phyloP scores from a whole-genome alignment of 2,888 invertebrate species.

The Chalcosyrphus nemorum region DNA sequence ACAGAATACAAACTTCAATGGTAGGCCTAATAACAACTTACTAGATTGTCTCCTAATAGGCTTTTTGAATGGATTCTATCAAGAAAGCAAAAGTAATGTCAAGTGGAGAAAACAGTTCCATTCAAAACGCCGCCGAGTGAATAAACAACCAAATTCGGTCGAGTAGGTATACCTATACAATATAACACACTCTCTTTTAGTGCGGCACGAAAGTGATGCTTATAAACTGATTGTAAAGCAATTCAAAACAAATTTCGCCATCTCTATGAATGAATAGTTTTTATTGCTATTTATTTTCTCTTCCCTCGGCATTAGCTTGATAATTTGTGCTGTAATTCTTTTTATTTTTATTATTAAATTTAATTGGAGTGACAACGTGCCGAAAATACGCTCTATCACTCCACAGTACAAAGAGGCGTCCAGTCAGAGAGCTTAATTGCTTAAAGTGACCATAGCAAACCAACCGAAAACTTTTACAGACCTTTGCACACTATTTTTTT shows the following conservation, averaged over 20 bases:
- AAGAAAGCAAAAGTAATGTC: slow-evolving; percentile 28
- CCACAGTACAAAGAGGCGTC: not conserved
- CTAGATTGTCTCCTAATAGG: not conserved
- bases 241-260: not conserved
- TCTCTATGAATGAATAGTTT: not conserved
- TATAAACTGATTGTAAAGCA: not conserved
- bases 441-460: slow-evolving; percentile 20
- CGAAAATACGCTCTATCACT: slow-evolving; percentile 9
- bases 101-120: slow-evolving; percentile 4
- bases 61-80: not conserved
- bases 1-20: no score
- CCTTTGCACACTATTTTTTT: not conserved
- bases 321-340: slow-evolving; percentile 11
- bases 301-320: not conserved
- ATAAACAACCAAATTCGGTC: not conserved
- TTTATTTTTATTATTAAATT: not conserved
- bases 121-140: not conserved
- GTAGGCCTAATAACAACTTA: no score
- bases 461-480: slow-evolving; percentile 2
- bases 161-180: no score
- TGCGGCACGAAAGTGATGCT: not conserved
- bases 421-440: slow-evolving; percentile 17
- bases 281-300: not conserved
- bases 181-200: not conserved
- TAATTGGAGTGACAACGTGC: slow-evolving; percentile 12